These are phyloP conservation scores for Hesperia comma DNA, from an alignment of 2,888 invertebrate genomes.

Conservation along the genomic window DNA sequence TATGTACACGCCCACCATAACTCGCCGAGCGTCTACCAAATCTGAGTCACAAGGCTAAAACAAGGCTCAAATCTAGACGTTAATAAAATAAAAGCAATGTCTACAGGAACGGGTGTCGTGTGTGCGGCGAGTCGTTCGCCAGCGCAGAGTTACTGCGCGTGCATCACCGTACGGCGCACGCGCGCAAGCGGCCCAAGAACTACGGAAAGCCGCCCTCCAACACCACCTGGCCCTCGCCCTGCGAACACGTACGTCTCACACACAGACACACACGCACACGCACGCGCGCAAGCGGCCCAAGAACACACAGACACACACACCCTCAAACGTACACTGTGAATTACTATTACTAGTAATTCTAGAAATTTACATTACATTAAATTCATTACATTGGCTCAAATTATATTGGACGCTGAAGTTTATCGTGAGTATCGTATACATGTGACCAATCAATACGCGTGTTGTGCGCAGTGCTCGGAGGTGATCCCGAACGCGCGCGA, in stretches of 20 bases:
- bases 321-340: no score
- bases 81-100: not conserved
- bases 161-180: constrained; percentile 67
- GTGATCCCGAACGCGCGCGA: constrained; percentile 67
- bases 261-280: no score
- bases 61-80: no score
- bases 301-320: no score
- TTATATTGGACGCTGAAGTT: not conserved
- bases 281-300: no score
- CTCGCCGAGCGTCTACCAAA: no score
- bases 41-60: no score
- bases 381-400: no score
- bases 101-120: constrained; percentile 68
- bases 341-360: no score
- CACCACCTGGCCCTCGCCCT: constrained; percentile 61
- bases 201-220: constrained; percentile 62
- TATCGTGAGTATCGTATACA: not conserved
- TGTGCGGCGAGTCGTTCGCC: constrained; percentile 67
- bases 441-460: not conserved
- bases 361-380: no score
- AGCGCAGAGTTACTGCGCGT: constrained; percentile 62
- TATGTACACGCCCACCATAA: no score
- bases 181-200: constrained; percentile 64
- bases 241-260: constrained; percentile 58
- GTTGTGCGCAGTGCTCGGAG: constrained; percentile 61